Conservation (phyloP, 2,888 invertebrate species). For the Cynaeus angustus region DNA sequence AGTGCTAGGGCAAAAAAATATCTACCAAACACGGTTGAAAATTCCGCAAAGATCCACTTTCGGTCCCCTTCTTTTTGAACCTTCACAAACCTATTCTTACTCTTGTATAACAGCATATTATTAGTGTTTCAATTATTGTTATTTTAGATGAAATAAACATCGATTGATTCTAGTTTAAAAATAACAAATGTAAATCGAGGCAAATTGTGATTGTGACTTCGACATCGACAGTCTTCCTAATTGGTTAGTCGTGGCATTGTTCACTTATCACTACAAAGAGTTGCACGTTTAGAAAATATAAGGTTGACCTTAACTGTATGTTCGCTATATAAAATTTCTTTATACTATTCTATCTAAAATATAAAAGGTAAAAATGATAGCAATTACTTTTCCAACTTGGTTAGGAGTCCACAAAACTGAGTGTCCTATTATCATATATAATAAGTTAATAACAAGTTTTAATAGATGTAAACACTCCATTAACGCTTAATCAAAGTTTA, state of each 20-base stretch:
- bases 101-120: too few species aligned
- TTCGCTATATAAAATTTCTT: slow-evolving; percentile 38
- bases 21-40: not conserved
- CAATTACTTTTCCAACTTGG: not conserved
- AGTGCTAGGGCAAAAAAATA: too few species aligned
- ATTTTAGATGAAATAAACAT: slow-evolving; percentile 1
- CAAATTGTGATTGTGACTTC: slow-evolving; percentile 40
- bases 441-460: too few species aligned
- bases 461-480: too few species aligned
- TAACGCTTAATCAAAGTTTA: too few species aligned
- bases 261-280: slow-evolving; percentile 48
- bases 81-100: too few species aligned
- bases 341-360: slow-evolving; percentile 21
- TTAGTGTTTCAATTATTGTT: not conserved
- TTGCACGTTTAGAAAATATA: slow-evolving; percentile 50
- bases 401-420: not conserved
- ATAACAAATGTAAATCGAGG: slow-evolving; percentile 34
- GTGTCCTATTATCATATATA: too few species aligned
- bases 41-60: not conserved
- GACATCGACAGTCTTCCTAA: slow-evolving; percentile 47
- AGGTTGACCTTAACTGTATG: slow-evolving; percentile 50
- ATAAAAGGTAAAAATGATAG: slow-evolving; percentile 8
- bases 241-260: slow-evolving; percentile 50
- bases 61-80: not conserved
- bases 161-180: not conserved